These are phyloP conservation scores for Rhinolophus sinicus DNA, from an alignment of 2,113 vertebrate genomes.

Conservation along the genomic window DNA sequence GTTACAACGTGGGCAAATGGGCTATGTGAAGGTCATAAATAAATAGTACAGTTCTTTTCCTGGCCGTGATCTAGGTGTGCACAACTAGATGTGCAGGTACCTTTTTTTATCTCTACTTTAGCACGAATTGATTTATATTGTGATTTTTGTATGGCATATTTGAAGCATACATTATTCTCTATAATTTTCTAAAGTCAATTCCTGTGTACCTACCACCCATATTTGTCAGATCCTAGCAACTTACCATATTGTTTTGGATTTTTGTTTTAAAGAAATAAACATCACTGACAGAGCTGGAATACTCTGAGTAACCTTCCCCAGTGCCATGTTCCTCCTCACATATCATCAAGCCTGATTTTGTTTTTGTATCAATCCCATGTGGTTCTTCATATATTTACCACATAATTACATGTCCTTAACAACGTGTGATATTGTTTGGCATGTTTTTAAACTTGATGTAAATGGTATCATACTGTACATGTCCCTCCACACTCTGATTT, in stretches of 20 bases:
- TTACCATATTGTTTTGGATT: not conserved
- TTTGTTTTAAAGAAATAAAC: not conserved
- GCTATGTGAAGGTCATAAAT: not conserved
- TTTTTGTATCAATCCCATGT: not conserved
- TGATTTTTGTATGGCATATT: not conserved
- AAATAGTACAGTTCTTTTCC: not conserved
- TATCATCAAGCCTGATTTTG: not conserved
- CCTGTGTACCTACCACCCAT: not conserved
- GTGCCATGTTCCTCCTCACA: not conserved
- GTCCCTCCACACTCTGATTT: slow-evolving; percentile 11
- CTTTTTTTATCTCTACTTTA: not conserved
- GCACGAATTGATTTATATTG: not conserved
- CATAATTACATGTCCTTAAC: not conserved
- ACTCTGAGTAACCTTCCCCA: not conserved
- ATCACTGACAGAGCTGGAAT: not conserved
- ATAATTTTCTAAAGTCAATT: not conserved
- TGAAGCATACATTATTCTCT: not conserved
- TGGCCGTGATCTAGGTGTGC: not conserved
- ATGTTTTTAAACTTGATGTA: slow-evolving; percentile 6
- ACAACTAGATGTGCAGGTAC: too few relatives aligned
- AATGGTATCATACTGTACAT: not conserved
- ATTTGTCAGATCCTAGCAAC: not conserved
- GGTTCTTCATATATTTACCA: not conserved
- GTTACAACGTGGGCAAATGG: not conserved
- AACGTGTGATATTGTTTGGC: not conserved